Percentiles rank a stretch among this genome's conserved stretches.
Conservation (phyloP, 2,113 vertebrate species). For the Globicephala melas region DNA sequence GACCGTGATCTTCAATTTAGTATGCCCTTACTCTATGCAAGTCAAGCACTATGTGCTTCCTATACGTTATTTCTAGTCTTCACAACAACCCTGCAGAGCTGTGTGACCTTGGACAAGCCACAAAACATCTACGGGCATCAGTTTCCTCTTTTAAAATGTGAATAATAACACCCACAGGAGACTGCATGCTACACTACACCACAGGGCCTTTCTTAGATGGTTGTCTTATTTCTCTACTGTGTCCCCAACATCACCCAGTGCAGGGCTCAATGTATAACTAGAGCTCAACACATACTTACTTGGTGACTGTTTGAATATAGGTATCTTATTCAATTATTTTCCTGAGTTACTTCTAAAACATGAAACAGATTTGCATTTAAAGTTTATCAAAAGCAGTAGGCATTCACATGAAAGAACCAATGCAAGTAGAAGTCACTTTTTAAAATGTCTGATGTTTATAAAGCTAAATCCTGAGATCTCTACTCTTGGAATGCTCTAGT, state of each 20-base stretch:
- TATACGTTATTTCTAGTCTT: background rate
- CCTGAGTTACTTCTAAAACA: constrained; percentile 10
- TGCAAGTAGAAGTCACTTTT: background rate
- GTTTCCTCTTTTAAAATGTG: constrained; percentile 7
- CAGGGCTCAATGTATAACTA: background rate
- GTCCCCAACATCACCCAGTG: background rate
- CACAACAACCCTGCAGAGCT: background rate
- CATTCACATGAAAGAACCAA: background rate
- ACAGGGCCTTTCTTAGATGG: background rate
- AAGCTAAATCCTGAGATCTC: background rate
- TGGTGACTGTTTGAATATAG: background rate
- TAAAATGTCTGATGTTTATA: background rate
- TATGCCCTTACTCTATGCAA: background rate
- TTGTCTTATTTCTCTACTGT: background rate
- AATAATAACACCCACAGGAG: background rate
- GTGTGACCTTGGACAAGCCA: background rate
- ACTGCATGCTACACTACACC: background rate
- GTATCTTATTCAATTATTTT: background rate
- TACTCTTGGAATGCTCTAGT: background rate
- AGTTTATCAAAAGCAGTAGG: background rate
- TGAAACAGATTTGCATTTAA: background rate
- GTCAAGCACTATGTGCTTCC: background rate
- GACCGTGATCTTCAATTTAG: background rate
- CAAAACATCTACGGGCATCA: background rate
- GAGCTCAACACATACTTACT: background rate